Percentiles rank a stretch among this genome's conserved stretches.
These are phyloP conservation scores for Anolis sagrei DNA, from an alignment of 2,113 vertebrate species.

Conservation along the genomic window DNA sequence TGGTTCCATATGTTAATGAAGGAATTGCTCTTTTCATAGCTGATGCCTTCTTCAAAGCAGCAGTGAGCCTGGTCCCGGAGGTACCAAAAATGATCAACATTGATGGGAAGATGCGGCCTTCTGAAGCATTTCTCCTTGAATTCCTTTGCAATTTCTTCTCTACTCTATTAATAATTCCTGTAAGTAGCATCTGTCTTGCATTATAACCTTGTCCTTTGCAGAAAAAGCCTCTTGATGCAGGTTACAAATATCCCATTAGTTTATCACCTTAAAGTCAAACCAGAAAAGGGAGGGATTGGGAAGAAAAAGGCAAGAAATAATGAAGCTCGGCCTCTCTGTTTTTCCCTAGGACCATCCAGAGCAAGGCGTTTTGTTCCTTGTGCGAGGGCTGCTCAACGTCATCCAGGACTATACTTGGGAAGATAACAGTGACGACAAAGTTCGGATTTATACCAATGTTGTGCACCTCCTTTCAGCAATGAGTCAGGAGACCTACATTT, in stretches of 20 bases:
- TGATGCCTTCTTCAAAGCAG: slow-evolving; percentile 95
- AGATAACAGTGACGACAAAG: slow-evolving; percentile 90
- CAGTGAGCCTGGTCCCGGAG: slow-evolving; percentile 89
- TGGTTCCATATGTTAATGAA: background rate
- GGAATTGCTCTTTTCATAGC: slow-evolving; percentile 76
- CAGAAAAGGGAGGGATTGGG: too few relatives aligned
- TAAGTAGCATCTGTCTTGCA: slow-evolving; percentile 67
- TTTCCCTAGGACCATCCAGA: slow-evolving; percentile 93
- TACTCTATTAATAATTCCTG: slow-evolving; percentile 90
- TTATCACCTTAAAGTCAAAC: too few relatives aligned
- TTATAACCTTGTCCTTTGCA: background rate
- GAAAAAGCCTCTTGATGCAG: background rate
- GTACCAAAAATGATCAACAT: slow-evolving; percentile 91
- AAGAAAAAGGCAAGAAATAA: too few relatives aligned
- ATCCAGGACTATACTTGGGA: slow-evolving; percentile 98
- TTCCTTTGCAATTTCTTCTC: slow-evolving; percentile 95
- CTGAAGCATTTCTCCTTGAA: slow-evolving; percentile 91
- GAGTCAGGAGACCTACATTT: slow-evolving; percentile 90
- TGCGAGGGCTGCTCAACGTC: slow-evolving; percentile 93
- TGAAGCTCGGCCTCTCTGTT: background rate
- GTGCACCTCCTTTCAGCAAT: slow-evolving; percentile 92
- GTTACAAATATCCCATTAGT: background rate
- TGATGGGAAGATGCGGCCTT: slow-evolving; percentile 91
- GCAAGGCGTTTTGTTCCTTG: slow-evolving; percentile 92
- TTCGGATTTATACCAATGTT: slow-evolving; percentile 89